Evolutionary conservation across 2,113 vertebrate genomes (phyloP).

Genomic region (Pontoporia blainvillei): DNA sequence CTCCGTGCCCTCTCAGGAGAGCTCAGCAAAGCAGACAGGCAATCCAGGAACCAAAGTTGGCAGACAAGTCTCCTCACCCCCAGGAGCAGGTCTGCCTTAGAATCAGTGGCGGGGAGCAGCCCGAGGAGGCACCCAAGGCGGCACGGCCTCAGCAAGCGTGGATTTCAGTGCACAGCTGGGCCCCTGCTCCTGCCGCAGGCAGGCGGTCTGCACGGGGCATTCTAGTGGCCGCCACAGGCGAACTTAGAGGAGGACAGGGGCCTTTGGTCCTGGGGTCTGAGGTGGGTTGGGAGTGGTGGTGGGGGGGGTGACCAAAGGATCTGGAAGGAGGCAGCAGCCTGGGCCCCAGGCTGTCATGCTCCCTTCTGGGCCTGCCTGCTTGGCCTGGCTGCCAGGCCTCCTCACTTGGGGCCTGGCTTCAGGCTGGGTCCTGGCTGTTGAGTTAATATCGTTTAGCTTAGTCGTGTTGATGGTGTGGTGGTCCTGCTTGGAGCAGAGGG

Average conservation of each 20-base stretch:
- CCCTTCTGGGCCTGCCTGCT: neutral
- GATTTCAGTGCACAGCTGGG: neutral
- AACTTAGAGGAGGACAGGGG: neutral
- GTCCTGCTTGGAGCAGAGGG: neutral
- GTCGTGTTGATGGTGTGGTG: neutral
- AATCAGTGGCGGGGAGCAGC: neutral
- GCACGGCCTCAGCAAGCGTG: neutral
- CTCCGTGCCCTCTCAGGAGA: neutral
- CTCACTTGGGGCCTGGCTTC: neutral
- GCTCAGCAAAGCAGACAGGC: neutral
- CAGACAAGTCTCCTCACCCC: accelerated
- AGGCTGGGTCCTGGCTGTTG: neutral
- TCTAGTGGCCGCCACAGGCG: neutral
- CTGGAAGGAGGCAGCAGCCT: neutral
- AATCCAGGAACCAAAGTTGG: neutral
- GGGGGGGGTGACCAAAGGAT: neutral
- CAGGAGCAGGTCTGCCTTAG: neutral
- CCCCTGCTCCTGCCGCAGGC: neutral
- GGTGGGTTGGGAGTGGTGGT: neutral
- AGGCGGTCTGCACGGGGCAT: neutral
- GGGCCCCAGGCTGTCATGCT: neutral
- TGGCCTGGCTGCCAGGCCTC: neutral
- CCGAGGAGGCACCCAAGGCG: neutral
- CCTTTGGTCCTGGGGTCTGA: neutral
- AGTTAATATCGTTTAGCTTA: neutral